Percentiles rank a stretch among this genome's conserved stretches.
phyloP scores from a whole-genome alignment of 2,113 vertebrate species.

The Ophiodon elongatus region DNA sequence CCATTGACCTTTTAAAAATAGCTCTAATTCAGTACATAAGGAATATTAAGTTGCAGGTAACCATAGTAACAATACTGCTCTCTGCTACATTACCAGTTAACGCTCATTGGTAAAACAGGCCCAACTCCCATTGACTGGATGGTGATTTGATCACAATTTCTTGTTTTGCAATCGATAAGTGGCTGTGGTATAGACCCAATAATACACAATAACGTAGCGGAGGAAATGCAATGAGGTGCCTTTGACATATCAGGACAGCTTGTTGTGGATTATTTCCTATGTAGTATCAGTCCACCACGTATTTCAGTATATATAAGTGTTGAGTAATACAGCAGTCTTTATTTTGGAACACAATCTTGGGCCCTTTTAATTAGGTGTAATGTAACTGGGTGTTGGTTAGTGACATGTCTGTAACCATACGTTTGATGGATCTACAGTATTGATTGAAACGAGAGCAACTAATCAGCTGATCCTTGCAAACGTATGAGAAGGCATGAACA shows the following conservation, averaged over 20 bases:
- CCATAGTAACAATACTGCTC: slow-evolving; percentile 29
- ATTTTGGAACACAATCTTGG: not conserved
- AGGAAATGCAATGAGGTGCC: not conserved
- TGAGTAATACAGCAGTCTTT: not conserved
- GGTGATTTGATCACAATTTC: not conserved
- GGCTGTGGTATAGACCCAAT: not conserved
- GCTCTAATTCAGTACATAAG: not conserved
- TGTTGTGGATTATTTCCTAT: not conserved
- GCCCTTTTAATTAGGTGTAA: slow-evolving; percentile 14
- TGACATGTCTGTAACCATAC: slow-evolving; percentile 26
- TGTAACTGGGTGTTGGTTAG: slow-evolving; percentile 16
- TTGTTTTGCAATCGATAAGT: not conserved
- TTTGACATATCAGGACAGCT: not conserved
- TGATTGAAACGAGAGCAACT: slow-evolving; percentile 50
- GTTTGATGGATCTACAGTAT: slow-evolving; percentile 15
- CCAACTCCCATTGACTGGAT: not conserved
- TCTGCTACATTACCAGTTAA: not conserved
- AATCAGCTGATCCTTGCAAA: slow-evolving; percentile 23
- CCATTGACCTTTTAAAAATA: not conserved
- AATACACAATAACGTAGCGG: not conserved
- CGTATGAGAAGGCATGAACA: not conserved
- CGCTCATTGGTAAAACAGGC: not conserved
- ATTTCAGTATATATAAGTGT: not conserved
- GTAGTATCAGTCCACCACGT: not conserved
- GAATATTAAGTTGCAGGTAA: slow-evolving; percentile 18